Evolutionary conservation across 2,888 invertebrate species (phyloP), one percentile per base, ranked within the genome.

Genomic region (Beris morrisii): DNA sequence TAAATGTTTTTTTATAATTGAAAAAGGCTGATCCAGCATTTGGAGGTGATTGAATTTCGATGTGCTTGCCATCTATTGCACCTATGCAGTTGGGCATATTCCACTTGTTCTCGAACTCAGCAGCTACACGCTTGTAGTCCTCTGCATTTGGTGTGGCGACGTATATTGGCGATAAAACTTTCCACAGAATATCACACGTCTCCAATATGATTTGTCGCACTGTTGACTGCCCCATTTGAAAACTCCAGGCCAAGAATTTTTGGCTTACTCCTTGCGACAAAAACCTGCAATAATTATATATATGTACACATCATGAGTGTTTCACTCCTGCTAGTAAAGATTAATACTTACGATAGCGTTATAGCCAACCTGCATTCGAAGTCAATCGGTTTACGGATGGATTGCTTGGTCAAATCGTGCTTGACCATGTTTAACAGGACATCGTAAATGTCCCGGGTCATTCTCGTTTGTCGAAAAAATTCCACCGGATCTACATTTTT

Each of bases 401-500:
- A 59, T 46, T 48, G 9, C 13, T 59, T 59, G 5, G 59, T 59
- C 6, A 59, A 45, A 48, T 46, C 46, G 12, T 46, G 15, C 31
- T 28, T 48, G 3, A 59, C 48, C 59, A 59, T 11, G n/a, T 28
- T 59, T 31, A 59, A 13, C 12, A 58, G 13, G 4, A 44, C 12
- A 13, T 58, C 58, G 30, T 58, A 58, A 13, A 44, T 43, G 12
- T 58, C 58, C 15, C 59, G 22, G n/a, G 59, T 30, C 59, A 59
- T 59, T 59, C 59, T 46, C 4, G 59, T 59, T 30, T 59, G 58
- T 44, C 22, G 6, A 28, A 58, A 58, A 45, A 58, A 58, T 44
- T 59, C 46, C 32, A 13, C 9, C 38, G 43, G 48, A 46, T 59
- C 32, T 12, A 44, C 45, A 28, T 59, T 32, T 30, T 59, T 59